These are phyloP conservation scores for Malaclemys terrapin DNA, from an alignment of 2,113 vertebrate species.

Conservation along the genomic window DNA sequence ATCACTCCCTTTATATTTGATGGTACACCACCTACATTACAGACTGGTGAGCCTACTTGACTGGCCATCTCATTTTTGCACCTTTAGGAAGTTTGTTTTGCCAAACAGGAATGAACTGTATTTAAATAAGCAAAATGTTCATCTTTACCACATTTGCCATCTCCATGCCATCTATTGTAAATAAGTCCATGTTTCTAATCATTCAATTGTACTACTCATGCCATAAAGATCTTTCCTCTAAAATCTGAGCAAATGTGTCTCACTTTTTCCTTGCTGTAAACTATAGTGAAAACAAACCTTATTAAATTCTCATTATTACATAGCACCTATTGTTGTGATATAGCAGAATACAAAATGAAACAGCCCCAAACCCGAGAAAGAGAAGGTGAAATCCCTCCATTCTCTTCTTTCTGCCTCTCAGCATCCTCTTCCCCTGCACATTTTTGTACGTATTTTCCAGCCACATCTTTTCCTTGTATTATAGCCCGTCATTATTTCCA, in stretches of 20 bases:
- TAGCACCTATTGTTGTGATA: neutral
- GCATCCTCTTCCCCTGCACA: neutral
- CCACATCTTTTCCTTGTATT: neutral
- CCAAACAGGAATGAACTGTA: conserved; percentile 29
- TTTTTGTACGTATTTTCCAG: neutral
- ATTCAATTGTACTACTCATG: conserved; percentile 55
- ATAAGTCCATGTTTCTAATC: conserved; percentile 57
- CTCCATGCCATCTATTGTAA: conserved; percentile 25
- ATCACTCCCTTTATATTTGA: neutral
- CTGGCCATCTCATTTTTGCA: neutral
- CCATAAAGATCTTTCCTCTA: conserved; percentile 38
- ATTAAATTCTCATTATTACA: neutral
- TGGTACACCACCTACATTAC: neutral
- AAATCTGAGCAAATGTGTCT: conserved; percentile 44
- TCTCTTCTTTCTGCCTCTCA: neutral
- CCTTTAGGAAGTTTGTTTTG: neutral
- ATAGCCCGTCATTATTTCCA: neutral
- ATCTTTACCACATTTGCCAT: conserved; percentile 1
- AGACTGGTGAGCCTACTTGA: neutral
- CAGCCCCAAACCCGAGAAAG: neutral
- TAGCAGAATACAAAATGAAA: neutral
- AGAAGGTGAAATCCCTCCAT: neutral
- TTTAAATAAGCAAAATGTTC: conserved; percentile 4
- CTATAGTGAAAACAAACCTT: neutral
- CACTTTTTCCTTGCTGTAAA: conserved; percentile 33